Conservation (phyloP, 1,140 invertebrate species). For the Papilio glaucus region DNA sequence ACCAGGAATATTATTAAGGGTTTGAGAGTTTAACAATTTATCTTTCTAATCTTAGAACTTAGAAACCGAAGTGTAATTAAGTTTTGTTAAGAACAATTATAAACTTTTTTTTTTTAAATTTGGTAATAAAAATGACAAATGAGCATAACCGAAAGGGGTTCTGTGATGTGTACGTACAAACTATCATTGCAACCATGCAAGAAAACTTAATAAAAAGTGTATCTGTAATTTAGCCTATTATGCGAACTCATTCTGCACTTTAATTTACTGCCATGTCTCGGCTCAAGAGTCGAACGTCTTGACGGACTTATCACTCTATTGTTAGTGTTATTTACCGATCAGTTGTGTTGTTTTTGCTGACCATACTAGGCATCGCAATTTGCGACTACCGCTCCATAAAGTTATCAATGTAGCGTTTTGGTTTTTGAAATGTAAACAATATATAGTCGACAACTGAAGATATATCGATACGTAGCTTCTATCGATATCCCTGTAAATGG, state of each 20-base stretch:
- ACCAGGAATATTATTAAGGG: too few species aligned
- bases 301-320: constrained; percentile 57
- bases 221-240: constrained; percentile 38
- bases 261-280: constrained; percentile 45
- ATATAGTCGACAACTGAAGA: constrained; percentile 28
- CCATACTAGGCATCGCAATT: constrained; percentile 48
- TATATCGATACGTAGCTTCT: constrained; percentile 28
- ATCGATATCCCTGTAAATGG: constrained; percentile 26
- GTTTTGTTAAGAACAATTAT: too few species aligned
- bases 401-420: constrained; percentile 35
- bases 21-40: too few species aligned
- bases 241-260: constrained; percentile 25
- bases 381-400: constrained; percentile 39
- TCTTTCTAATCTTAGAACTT: too few species aligned
- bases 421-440: constrained; percentile 30
- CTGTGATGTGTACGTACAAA: neutral
- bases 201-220: constrained; percentile 9
- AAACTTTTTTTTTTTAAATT: neutral
- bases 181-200: constrained; percentile 24
- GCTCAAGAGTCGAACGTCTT: constrained; percentile 40
- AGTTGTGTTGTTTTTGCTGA: constrained; percentile 38
- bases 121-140: neutral
- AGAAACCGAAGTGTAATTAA: too few species aligned
- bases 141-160: neutral
- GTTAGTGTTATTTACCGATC: constrained; percentile 49